phyloP scores from a whole-genome alignment of 2,797 vertebrate genomes.

The Myotis planiceps region DNA sequence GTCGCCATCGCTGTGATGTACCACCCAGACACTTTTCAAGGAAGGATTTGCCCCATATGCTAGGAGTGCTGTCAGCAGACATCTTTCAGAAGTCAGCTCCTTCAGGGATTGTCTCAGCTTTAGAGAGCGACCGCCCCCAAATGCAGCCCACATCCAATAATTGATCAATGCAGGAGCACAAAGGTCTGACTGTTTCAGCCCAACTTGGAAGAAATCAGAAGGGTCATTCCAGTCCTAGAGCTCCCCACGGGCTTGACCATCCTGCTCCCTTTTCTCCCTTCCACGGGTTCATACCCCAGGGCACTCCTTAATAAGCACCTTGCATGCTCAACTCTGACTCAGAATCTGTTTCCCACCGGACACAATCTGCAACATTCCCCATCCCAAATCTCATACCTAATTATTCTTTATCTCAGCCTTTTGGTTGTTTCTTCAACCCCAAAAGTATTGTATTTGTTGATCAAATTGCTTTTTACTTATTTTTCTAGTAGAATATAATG shows the following conservation, averaged over 20 bases:
- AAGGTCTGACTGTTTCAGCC: background rate
- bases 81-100: background rate
- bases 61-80: background rate
- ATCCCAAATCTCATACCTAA: background rate
- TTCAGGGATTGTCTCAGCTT: background rate
- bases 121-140: background rate
- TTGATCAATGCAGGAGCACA: background rate
- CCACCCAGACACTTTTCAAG: background rate
- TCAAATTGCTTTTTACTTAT: background rate
- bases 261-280: background rate
- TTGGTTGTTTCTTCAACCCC: background rate
- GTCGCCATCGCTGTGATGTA: background rate
- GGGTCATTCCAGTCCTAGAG: background rate
- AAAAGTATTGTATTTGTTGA: background rate
- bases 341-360: background rate
- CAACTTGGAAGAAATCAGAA: background rate
- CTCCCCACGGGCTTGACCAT: too few relatives aligned
- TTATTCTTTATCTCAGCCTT: background rate
- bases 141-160: background rate
- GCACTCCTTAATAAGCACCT: background rate
- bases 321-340: background rate
- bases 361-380: background rate
- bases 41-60: background rate
- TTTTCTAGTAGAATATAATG: background rate
- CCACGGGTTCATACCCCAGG: background rate